Evolutionary conservation across 2,797 vertebrate species (phyloP), one percentile per base, ranked within the genome.

Genomic region (Myripristis murdjan): DNA sequence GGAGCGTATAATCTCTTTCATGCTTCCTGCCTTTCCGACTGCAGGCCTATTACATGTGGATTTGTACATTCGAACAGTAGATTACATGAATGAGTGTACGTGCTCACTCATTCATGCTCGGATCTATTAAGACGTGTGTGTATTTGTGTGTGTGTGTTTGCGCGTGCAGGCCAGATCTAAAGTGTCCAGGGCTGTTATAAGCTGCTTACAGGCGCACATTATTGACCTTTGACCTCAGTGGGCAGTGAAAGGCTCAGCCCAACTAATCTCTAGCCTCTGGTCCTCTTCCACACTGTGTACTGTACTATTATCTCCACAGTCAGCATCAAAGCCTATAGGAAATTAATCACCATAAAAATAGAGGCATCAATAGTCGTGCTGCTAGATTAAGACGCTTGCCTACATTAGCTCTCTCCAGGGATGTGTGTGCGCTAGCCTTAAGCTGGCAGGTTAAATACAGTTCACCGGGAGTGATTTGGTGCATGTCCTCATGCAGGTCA

Each of bases 191-290:
- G 37, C 78, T 46, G 60, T 46, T 58, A 7, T 89, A 91, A 91
- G 86, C 89, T 61, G 88, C 91, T 93, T 93, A 92, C 58, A 28
- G 59, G 56, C 22, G 11, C 63, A 75, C 83, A 86, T 85, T 73
- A 64, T 73, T 86, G 85, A 90, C 88, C 81, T 82, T 64, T 87
- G 77, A 83, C 82, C 79, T 77, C 43, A 48, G 67, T 66, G 77
- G 89, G 88, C 88, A 82, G 86, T 82, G 77, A 90, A 91, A 84
- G 84, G 81, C 81, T 87, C 64, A 6, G 68, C 79, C 41, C 24
- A 31, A 24, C 73, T 81, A 71, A 79, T 90, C 84, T 82, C 26
- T 3, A 20, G 46, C 62, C 67, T 72, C 37, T 23, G 18, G 66
- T 73, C 53, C 6, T 22, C 11, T 4, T 58, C 53, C 37, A 1